Evolutionary conservation across 2,888 invertebrate species (phyloP), one percentile per base, ranked within the genome.

Genomic region (Chrysopilus asiliformis): DNA sequence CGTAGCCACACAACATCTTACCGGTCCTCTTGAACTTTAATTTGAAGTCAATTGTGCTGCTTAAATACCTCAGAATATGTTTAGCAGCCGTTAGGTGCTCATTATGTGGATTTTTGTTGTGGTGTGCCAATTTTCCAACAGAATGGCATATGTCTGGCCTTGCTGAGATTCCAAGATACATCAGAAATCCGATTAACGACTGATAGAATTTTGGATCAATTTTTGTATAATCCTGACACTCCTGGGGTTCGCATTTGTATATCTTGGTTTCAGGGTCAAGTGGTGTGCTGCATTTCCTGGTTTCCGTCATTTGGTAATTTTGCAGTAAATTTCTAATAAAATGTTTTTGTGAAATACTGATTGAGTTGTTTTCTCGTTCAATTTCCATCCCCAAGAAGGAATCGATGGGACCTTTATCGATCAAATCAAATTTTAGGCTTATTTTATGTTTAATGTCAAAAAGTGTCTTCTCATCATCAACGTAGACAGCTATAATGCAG

Each of bases 21-120:
- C 39, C 41, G 4, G 41, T 42, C 30, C 38, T 43, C 3, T 10
- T 29, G 36, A 39, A 50, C 19, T 38, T 40, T 2, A 45, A 32
- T 19, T 41, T 44, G 2, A 25, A 20, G 38, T 47, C 34, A 2
- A 33, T 36, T 6, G 42, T 45, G 14, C 33, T 39, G 14, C 36
- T 33, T 16, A 49, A 30, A 28, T 49, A 46, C 12, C 44, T 39
- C 12, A 49, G 22, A 15, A 49, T 34, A n/a, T n/a, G n/a, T n/a
- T n/a, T n/a, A n/a, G n/a, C n/a, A n/a, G n/a, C n/a, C n/a, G n/a
- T n/a, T n/a, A 45, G 25, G 28, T 48, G 47, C 24, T 49, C 49
- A 2, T 12, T n/a, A 35, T 49, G 46, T 9, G 49, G 46, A 31
- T 47, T 37, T 1, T 15, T 41, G 16, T 45, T 51, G 4, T 30